Evolutionary conservation across 92 coral and sea anemone genomes (phyloP).

Genomic region (Pocillopora grandis): DNA sequence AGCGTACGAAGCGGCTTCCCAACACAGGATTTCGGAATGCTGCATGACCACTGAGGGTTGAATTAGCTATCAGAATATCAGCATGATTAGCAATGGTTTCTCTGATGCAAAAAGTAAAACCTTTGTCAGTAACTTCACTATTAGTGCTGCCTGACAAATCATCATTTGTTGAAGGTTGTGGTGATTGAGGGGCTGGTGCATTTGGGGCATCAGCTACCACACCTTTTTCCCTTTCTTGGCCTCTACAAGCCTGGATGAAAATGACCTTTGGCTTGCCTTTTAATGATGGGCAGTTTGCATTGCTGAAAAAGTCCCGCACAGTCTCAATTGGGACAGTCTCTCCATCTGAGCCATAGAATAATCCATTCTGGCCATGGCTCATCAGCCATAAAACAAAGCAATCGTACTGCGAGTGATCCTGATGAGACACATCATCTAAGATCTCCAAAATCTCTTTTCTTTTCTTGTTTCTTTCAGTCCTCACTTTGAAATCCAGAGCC

Average conservation of each 20-base stretch:
- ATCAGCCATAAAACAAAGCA: conserved; percentile 82
- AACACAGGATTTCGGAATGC: conserved; percentile 51
- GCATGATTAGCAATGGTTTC: conserved; percentile 59
- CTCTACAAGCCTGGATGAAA: conserved; percentile 91
- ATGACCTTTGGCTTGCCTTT: conserved; percentile 80
- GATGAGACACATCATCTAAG: conserved; percentile 21
- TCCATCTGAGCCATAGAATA: conserved; percentile 69
- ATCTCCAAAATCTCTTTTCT: conserved; percentile 23
- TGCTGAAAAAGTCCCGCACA: conserved; percentile 46
- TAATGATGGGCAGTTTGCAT: conserved; percentile 51
- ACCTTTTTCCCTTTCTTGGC: conserved; percentile 56
- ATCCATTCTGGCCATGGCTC: conserved; percentile 83
- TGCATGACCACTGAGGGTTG: conserved; percentile 69
- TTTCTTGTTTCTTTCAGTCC: conserved; percentile 19
- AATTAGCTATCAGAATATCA: conserved; percentile 74
- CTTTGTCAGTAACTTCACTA: background rate
- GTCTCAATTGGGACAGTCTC: conserved; percentile 18
- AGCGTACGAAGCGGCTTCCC: too few relatives aligned
- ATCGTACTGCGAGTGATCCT: conserved; percentile 60
- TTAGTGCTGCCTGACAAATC: background rate
- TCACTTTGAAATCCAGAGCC: conserved; percentile 61
- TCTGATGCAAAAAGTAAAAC: background rate
- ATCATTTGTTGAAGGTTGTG: background rate
- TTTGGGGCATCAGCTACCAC: conserved; percentile 21
- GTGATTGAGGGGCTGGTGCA: background rate